Base-by-base conservation (phyloP, 2,113 vertebrate genomes). In the Gambusia holbrooki region DNA sequence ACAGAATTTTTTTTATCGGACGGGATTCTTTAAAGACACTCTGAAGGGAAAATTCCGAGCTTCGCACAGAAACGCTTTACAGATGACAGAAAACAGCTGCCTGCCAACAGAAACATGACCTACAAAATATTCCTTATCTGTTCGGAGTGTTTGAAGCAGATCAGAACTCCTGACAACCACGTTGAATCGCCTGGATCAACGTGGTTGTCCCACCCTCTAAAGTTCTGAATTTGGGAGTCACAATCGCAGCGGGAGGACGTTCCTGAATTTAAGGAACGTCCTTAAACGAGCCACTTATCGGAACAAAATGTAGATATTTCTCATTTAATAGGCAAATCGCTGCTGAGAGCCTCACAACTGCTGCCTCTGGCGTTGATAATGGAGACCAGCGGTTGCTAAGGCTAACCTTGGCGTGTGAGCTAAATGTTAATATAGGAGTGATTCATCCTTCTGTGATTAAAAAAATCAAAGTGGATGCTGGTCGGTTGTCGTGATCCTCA, bases 401-500 rank as follows among this genome's bases (percentile, higher is more conserved):
- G 72, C 71, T 66, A 83, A 82, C 86, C 79, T 80, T 69, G 80
- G 81, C 69, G 74, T 84, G 81, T 62, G 76, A 86, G 74, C 80
- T 83, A 85, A 90, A 80, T 90, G 83, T 86, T 37, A 76, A 76
- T 76, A 63, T 32, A 12, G 67, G 65, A 84, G 80, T 81, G 88
- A 90, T 71, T 90, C 82, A 82, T 80, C 73, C 35, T 1, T 79
- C 40, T 42, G 40, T 42, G 40, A 80, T 76, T 83, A 85, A 87
- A 88, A 84, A 87, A 87, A 87, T 88, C 77, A 72, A 83, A 87
- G 79, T 35, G 67, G 60, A 9, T 66, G 77, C 81, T 84, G 77
- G 13, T 42, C 66, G 83, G 71, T 1, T 77, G 73, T 28, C 40
- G 66, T 82, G 65, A 68, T 28, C 45, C 68, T 78, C 65, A 1